Conservation (phyloP, 2,888 invertebrate genomes). For the Pollenia griseotomentosa region DNA sequence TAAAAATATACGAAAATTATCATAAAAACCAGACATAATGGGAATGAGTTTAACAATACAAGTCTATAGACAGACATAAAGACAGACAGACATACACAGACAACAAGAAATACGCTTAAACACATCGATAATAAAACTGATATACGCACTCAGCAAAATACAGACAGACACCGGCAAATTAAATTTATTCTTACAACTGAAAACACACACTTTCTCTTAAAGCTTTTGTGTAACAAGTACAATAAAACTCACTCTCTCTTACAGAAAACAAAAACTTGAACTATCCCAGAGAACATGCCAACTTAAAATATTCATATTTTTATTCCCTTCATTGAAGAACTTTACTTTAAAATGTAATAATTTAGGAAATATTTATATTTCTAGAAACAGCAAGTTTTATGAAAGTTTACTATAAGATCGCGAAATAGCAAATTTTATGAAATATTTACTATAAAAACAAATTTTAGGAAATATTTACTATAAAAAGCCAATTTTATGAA, state of each 20-base stretch:
- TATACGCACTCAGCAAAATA: slow-evolving; percentile 23
- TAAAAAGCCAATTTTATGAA: too few species aligned
- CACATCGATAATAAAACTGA: background rate
- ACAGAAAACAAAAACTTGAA: background rate
- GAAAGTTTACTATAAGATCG: too few species aligned
- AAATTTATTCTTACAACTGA: slow-evolving; percentile 48
- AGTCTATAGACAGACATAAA: slow-evolving; percentile 47
- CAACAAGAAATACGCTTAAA: slow-evolving; percentile 15
- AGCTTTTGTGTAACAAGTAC: slow-evolving; percentile 42
- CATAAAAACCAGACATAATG: slow-evolving; percentile 67
- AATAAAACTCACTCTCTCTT: slow-evolving; percentile 8
- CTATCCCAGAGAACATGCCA: too few species aligned
- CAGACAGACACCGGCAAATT: slow-evolving; percentile 39
- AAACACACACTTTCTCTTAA: slow-evolving; percentile 58
- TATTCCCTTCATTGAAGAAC: too few species aligned
- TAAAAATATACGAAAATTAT: slow-evolving; percentile 60
- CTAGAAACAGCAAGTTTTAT: too few species aligned
- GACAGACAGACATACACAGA: slow-evolving; percentile 18
- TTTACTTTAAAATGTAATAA: too few species aligned
- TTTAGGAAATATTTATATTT: too few species aligned
- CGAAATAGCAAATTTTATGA: too few species aligned
- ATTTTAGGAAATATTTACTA: too few species aligned
- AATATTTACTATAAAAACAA: too few species aligned
- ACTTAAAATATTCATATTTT: too few species aligned
- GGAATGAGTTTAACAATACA: slow-evolving; percentile 66